Base-by-base conservation (phyloP, 37 sponge, comb jelly and placozoan genomes). In the Tethya wilhelma region DNA sequence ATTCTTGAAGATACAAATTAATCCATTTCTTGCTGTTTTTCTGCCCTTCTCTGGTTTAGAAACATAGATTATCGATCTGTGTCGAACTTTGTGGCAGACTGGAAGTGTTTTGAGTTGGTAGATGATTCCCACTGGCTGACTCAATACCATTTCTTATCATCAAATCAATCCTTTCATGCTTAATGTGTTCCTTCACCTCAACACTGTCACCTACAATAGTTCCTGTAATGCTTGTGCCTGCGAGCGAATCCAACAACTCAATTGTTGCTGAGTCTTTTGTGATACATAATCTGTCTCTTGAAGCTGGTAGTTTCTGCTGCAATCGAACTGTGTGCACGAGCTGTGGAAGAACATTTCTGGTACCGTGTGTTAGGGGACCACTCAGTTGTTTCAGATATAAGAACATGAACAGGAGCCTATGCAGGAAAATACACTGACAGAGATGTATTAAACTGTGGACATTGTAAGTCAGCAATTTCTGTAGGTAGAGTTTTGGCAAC, bases 331-430 rank as follows among this genome's bases (percentile, higher is more conserved):
- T 49, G 14, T 49, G 53, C 14, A 49, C 14, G 53, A 64, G 34
- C 66, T 64, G 66, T 4, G 26, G 19, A 1, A 64, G 66, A 34
- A 64, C 34, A 19, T 56, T 49, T 31, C 74, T 73, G 17, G 74
- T 56, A 23, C 74, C 74, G 34, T 73, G 74, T 53, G n/a, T 29
- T 31, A 73, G 55, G 34, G 26, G 74, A 49, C 74, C 74, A 73
- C 55, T 56, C 74, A 73, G 29, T 55, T 56, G 49, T 53, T 73
- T 56, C 49, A 55, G 55, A 56, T 19, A 28, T 32, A 33, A 37
- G 56, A 73, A 55, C 58, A n/a, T n/a, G n/a, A n/a, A n/a, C n/a
- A n/a, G n/a, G n/a, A n/a, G n/a, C n/a, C n/a, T n/a, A n/a, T n/a
- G n/a, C n/a, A n/a, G n/a, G n/a, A n/a, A n/a, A n/a, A n/a, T n/a